Evolutionary conservation across 2,888 invertebrate species (phyloP), one percentile per base, ranked within the genome.

Genomic region (Syritta pipiens): DNA sequence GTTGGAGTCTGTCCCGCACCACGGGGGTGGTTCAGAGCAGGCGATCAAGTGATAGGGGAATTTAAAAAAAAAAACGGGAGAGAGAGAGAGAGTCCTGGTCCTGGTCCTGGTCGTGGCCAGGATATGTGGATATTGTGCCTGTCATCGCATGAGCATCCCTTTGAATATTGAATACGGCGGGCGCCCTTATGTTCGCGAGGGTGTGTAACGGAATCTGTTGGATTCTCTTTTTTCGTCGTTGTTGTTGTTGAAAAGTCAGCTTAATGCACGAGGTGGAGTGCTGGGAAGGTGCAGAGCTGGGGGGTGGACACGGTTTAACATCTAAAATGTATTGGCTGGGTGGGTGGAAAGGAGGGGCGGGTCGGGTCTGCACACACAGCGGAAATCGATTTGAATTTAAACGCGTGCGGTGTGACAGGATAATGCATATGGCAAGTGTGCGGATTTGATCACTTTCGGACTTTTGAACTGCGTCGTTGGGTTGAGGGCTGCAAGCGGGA

Each of bases 341-440:
- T n/a, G n/a, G n/a, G n/a, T n/a, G n/a, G n/a, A n/a, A n/a, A n/a
- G n/a, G n/a, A 28, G 40, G 4, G 37, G 20, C 3, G 9, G 44
- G 7, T n/a, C 20, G 4, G n/a, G 14, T 5, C 9, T 3, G 6
- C 44, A 28, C 40, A n/a, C 35, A 53, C 2, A 37, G 9, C 35
- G 42, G 60, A 62, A 62, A 69, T 62, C 69, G 68, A 75, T 62
- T 75, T 62, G 62, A 53, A 75, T 75, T 75, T 75, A 60, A 69
- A 69, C 48, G 75, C 62, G 32, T 59, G 46, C 62, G 35, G 60
- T 55, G 69, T 62, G 48, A 69, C 53, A 55, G 68, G 55, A 75
- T 75, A 75, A 75, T 75, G 55, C 60, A 69, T 62, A 53, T 46
- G 62, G 48, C 42, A 62, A 53, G 51, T 60, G 75, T 24, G 49